Percentiles rank a stretch among this genome's conserved stretches.
These are phyloP conservation scores for Atta texana DNA, from an alignment of 1,140 invertebrate genomes.

Conservation along the genomic window DNA sequence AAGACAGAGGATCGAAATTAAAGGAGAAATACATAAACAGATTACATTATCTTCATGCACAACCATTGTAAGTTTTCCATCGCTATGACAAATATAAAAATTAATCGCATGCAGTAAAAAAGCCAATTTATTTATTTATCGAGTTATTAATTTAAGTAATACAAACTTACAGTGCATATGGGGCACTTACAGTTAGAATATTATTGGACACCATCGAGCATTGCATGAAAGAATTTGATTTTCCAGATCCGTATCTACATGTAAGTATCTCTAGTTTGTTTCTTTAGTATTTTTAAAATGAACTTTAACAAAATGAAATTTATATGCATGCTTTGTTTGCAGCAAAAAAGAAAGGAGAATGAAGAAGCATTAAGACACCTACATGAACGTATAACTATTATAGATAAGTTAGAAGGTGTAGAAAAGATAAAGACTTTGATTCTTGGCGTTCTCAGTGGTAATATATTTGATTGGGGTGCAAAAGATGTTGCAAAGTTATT, in stretches of 20 bases:
- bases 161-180: slow-evolving; percentile 90
- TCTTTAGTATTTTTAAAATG: slow-evolving; percentile 84
- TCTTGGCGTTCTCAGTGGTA: slow-evolving; percentile 91
- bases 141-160: slow-evolving; percentile 37
- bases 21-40: slow-evolving; percentile 94
- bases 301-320: neutral
- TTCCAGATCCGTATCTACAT: slow-evolving; percentile 96
- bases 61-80: slow-evolving; percentile 91
- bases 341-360: slow-evolving; percentile 91
- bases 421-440: slow-evolving; percentile 88
- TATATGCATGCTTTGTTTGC: slow-evolving; percentile 61
- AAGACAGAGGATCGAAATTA: slow-evolving; percentile 93
- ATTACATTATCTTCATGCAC: slow-evolving; percentile 91
- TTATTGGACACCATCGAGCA: slow-evolving; percentile 97
- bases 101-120: neutral
- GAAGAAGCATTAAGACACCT: slow-evolving; percentile 88
- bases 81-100: slow-evolving; percentile 6
- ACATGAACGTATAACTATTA: slow-evolving; percentile 83
- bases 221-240: slow-evolving; percentile 95
- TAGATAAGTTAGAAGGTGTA: slow-evolving; percentile 87
- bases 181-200: slow-evolving; percentile 94
- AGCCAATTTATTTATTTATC: slow-evolving; percentile 26
- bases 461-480: slow-evolving; percentile 99
- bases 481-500: slow-evolving; percentile 94
- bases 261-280: slow-evolving; percentile 85